These are phyloP conservation scores for Drosophila nebulosa DNA, from an alignment of 1,140 invertebrate genomes.

Conservation along the genomic window DNA sequence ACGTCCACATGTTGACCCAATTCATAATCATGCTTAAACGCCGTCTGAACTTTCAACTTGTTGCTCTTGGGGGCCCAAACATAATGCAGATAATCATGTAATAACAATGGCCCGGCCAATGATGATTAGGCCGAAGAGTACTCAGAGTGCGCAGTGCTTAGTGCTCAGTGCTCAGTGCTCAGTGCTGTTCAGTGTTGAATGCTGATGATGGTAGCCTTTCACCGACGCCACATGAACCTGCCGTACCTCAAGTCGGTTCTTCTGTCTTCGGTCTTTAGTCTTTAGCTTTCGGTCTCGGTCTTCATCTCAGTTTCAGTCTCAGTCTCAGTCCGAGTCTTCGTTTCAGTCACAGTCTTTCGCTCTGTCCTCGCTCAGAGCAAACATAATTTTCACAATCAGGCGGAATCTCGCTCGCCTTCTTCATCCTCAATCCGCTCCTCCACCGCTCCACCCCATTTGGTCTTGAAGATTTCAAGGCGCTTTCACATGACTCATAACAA, in stretches of 20 bases:
- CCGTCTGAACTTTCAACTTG: slow-evolving; percentile 76
- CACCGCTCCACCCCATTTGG: slow-evolving; percentile 9
- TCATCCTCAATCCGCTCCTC: not conserved
- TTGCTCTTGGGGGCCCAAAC: slow-evolving; percentile 51
- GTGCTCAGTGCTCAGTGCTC: slow-evolving; percentile 18
- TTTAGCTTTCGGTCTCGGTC: slow-evolving; percentile 18
- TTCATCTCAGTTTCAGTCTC: not conserved
- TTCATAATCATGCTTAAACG: slow-evolving; percentile 79
- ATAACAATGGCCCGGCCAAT: slow-evolving; percentile 78
- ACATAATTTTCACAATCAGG: slow-evolving; percentile 75
- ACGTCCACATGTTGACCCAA: slow-evolving; percentile 70
- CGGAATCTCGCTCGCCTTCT: slow-evolving; percentile 46
- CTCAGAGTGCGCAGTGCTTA: slow-evolving; percentile 21
- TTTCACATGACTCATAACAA: slow-evolving; percentile 77
- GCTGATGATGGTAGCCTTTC: slow-evolving; percentile 74
- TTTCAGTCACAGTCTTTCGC: slow-evolving; percentile 28
- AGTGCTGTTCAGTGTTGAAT: slow-evolving; percentile 14
- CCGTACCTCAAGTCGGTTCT: slow-evolving; percentile 30
- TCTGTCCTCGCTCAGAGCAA: slow-evolving; percentile 57
- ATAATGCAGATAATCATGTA: slow-evolving; percentile 79
- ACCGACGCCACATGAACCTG: slow-evolving; percentile 71
- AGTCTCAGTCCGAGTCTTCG: slow-evolving; percentile 36
- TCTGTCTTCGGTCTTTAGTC: slow-evolving; percentile 8
- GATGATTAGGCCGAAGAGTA: slow-evolving; percentile 63
- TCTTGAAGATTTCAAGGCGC: slow-evolving; percentile 43